A percentile compares a stretch with the other conserved stretches of the same genome.
Evolutionary conservation across 2,113 vertebrate species (phyloP).

Genomic region (Burhinus oedicnemus): DNA sequence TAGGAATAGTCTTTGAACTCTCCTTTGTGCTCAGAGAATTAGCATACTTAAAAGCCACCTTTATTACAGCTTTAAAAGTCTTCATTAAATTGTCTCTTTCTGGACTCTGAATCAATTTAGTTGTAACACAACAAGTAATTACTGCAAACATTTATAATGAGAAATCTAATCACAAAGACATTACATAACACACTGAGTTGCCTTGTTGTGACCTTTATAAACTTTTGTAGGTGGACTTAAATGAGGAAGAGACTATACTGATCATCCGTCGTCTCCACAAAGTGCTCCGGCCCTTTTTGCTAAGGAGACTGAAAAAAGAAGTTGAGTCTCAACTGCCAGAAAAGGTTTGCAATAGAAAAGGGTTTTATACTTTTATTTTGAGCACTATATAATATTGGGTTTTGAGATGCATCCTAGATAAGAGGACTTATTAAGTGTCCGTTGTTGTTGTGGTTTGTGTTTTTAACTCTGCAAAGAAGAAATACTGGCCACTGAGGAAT

Average conservation of each 20-base stretch:
- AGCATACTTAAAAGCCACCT: neutral
- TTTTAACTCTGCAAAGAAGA: neutral
- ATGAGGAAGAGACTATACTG: slow-evolving; percentile 94
- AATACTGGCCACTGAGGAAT: neutral
- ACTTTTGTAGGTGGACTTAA: slow-evolving; percentile 86
- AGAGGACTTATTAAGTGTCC: neutral
- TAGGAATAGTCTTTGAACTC: neutral
- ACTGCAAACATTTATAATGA: neutral
- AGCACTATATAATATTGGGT: neutral
- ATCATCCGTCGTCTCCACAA: slow-evolving; percentile 94
- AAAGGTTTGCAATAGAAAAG: slow-evolving; percentile 77
- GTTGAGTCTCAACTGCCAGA: slow-evolving; percentile 95
- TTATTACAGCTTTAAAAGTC: neutral
- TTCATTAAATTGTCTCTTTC: neutral
- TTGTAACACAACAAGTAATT: neutral
- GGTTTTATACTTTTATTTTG: neutral
- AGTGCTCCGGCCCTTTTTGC: slow-evolving; percentile 89
- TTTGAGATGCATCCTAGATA: neutral
- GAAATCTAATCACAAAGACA: neutral
- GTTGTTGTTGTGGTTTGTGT: neutral
- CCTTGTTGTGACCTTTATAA: neutral
- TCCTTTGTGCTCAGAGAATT: neutral
- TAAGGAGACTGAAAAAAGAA: slow-evolving; percentile 93
- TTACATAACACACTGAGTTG: neutral
- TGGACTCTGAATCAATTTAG: neutral